Base-by-base conservation (phyloP, 2,888 invertebrate species). In the Sminthurides aquaticus region DNA sequence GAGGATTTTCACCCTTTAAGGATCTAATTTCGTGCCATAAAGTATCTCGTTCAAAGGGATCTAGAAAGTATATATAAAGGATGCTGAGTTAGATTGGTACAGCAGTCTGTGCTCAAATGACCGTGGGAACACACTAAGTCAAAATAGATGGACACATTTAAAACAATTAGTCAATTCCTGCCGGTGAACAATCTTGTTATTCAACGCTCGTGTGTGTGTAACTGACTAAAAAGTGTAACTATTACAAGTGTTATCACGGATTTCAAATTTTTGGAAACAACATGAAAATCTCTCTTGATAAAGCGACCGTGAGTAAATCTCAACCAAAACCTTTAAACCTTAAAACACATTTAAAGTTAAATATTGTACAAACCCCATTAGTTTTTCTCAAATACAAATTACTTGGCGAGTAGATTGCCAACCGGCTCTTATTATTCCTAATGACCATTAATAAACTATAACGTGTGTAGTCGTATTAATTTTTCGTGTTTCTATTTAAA, bases 291-390 rank as follows among this genome's bases (percentile, higher is more conserved):
- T 26, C 57, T 29, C 26, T 49, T 2, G 22, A 26, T 24, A 43
- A 48, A 57, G 49, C 43, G 5, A 62, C 62, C 27, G 62, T 62
- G 26, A 62, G 54, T 52, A 5, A 22, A 18, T 22, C 11, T 8
- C 8, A 8, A 52, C 52, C 52, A 20, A 5, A 20, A 18, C 11
- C 52, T 20, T 20, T 11, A 43, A 18, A 8, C 43, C 43, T 8
- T 11, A 18, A 18, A 43, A 18, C 11, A 43, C 43, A 8, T 43
- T 43, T 43, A 18, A 11, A 11, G 43, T 43, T 8, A 43, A 11
- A 11, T 11, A 8, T 43, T 43, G 43, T 8, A 43, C 43, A 11
- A 43, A 34, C 5, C 43, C 43, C 43, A 11, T 15, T 11, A 34
- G 43, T 34, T 34, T 34, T 34, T 34, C 5, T 34, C n/a, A n/a